These are phyloP conservation scores for Dryobates pubescens DNA, from an alignment of 2,797 vertebrate genomes.

Conservation along the genomic window DNA sequence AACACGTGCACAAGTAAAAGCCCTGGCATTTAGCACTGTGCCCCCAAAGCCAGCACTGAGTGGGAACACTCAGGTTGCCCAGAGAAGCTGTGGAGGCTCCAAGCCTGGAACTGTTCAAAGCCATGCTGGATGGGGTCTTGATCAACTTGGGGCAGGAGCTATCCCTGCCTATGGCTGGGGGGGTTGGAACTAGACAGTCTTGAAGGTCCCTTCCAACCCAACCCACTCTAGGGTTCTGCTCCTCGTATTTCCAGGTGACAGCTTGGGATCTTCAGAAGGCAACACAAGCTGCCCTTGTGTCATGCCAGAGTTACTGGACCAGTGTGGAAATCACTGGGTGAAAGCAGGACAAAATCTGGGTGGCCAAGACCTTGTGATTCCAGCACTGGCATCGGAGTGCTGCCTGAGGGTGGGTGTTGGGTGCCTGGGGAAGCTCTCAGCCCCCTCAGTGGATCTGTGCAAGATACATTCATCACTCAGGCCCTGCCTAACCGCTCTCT, in stretches of 20 bases:
- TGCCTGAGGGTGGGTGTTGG: background rate
- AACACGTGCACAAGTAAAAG: rapidly evolving
- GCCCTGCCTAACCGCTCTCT: background rate
- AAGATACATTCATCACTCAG: background rate
- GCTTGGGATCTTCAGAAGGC: background rate
- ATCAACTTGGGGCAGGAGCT: too few relatives aligned
- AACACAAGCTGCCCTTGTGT: background rate
- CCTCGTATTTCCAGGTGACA: background rate
- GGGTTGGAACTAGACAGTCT: too few relatives aligned
- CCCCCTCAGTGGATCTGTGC: background rate
- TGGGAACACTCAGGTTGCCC: background rate
- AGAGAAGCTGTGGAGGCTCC: too few relatives aligned
- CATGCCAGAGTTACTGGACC: background rate
- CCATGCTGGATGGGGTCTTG: too few relatives aligned
- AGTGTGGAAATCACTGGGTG: background rate
- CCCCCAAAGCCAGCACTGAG: background rate
- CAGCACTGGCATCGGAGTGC: rapidly evolving
- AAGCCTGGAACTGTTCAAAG: too few relatives aligned
- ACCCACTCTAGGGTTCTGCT: background rate
- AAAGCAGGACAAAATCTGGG: background rate
- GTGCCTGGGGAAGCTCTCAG: rapidly evolving
- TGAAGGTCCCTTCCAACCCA: too few relatives aligned
- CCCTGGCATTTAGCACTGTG: rapidly evolving
- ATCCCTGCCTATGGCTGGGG: too few relatives aligned
- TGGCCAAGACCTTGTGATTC: background rate